Evolutionary conservation across 2,888 invertebrate species (phyloP), one percentile per base, ranked within the genome.

Genomic region (Megalurothrips usitatus): DNA sequence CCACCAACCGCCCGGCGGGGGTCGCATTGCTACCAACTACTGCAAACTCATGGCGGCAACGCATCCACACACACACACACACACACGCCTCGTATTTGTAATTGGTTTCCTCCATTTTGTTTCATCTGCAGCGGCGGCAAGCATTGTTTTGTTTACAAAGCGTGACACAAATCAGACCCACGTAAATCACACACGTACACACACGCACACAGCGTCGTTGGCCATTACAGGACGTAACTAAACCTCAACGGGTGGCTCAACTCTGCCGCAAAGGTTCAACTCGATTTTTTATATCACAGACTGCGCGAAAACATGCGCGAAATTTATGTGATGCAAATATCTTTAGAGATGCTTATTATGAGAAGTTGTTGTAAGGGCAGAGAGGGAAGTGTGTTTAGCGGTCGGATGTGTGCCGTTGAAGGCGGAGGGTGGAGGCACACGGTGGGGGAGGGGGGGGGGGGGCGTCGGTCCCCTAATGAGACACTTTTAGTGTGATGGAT

Each of bases 401-500:
- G 17, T 19, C 11, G 58, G 4, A 58, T 52, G 58, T 52, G 58
- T 58, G 34, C 34, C 34, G 34, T 43, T 43, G 34, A 43, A 43
- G 2, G 6, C 34, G 6, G 34, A 43, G 34, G 2, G 34, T 6
- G 34, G 34, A 43, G 6, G 34, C n/a, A n/a, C n/a, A n/a, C n/a
- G n/a, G n/a, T n/a, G 34, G 34, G 3, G 34, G 34, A 43, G 34
- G 34, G 34, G 34, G 34, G 34, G 6, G 34, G 34, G 34, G 34
- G 34, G 34, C 34, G 34, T 43, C 34, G 6, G 23, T 12, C 26
- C 26, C 19, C 68, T 75, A 75, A 75, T 75, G 68, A 75, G 68
- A 75, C 68, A 75, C 68, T 75, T 75, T 75, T 75, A 75, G 68
- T 75, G 68, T 26, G 68, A 75, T 75, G 68, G 68, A 75, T 75